phyloP scores from a whole-genome alignment of 2,888 invertebrate genomes.

The Agrochola lota region DNA sequence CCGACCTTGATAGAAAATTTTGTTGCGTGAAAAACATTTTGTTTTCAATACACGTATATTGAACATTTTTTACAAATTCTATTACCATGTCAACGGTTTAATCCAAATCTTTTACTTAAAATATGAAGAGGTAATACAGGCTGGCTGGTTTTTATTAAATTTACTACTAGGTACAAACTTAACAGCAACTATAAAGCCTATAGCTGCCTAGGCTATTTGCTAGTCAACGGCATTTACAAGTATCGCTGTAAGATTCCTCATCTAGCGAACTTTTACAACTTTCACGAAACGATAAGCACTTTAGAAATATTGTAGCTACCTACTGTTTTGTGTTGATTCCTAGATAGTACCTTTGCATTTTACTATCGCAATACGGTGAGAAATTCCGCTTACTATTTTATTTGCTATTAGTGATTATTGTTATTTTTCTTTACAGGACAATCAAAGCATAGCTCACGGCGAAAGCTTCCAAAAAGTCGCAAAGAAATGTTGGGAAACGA shows the following conservation, averaged over 20 bases:
- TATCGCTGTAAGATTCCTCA: constrained; percentile 29
- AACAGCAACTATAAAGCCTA: constrained; percentile 15
- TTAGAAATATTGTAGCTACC: constrained; percentile 43
- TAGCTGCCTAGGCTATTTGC: constrained; percentile 2
- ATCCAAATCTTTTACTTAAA: neutral
- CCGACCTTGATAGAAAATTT: constrained; percentile 46
- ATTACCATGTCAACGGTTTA: constrained; percentile 1
- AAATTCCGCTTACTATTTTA: constrained; percentile 28
- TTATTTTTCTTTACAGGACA: constrained; percentile 77
- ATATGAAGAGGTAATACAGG: neutral
- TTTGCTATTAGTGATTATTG: constrained; percentile 21
- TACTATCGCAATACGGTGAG: constrained; percentile 17
- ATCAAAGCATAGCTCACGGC: constrained; percentile 93
- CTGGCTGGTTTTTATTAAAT: neutral
- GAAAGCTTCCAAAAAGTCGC: constrained; percentile 94
- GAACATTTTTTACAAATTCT: constrained; percentile 18
- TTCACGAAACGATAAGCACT: constrained; percentile 45
- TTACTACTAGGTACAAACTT: constrained; percentile 14
- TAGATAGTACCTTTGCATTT: constrained; percentile 21
- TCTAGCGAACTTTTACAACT: constrained; percentile 52
- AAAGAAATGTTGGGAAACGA: constrained; percentile 93
- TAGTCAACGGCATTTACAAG: constrained; percentile 24
- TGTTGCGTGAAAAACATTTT: constrained; percentile 32
- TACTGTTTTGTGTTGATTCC: constrained; percentile 29
- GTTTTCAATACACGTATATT: constrained; percentile 10